Evolutionary conservation across 1,140 invertebrate genomes (phyloP).

Genomic region (Diorhabda carinulata): DNA sequence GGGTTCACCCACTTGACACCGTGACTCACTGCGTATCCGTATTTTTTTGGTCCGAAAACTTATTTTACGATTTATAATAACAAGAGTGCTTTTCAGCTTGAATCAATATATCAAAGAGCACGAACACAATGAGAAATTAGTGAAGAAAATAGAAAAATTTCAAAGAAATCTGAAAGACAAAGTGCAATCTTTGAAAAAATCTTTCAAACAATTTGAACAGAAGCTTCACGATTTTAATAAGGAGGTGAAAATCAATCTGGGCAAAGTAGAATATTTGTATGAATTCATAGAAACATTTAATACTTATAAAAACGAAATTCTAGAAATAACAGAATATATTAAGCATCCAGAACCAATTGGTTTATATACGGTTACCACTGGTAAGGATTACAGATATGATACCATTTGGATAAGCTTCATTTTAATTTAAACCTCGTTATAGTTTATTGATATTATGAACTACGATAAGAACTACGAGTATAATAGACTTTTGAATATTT

Average conservation of each 20-base stretch:
- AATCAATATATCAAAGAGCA: slow-evolving; percentile 17
- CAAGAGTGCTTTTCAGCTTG: slow-evolving; percentile 11
- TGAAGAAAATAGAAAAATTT: slow-evolving; percentile 7
- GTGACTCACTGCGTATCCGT: too few relatives aligned
- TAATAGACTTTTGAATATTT: too few relatives aligned
- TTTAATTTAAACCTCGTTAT: too few relatives aligned
- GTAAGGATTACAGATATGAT: too few relatives aligned
- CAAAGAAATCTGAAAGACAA: not conserved
- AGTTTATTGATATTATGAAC: too few relatives aligned
- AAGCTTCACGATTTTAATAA: slow-evolving; percentile 5
- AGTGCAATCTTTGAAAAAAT: not conserved
- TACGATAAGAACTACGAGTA: too few relatives aligned
- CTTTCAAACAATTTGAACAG: not conserved
- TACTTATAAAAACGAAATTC: slow-evolving; percentile 1
- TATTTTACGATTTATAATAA: too few relatives aligned
- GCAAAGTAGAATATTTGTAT: slow-evolving; percentile 12
- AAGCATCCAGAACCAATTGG: not conserved
- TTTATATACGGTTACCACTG: slow-evolving; percentile 1
- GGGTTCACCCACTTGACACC: too few relatives aligned
- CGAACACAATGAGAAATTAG: slow-evolving; percentile 12
- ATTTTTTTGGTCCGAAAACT: too few relatives aligned
- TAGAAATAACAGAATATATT: not conserved
- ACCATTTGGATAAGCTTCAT: too few relatives aligned
- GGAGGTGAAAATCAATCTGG: slow-evolving; percentile 4
- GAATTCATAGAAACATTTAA: slow-evolving; percentile 3